phyloP scores from a whole-genome alignment of 2,113 vertebrate genomes.

The Scopus umbretta region DNA sequence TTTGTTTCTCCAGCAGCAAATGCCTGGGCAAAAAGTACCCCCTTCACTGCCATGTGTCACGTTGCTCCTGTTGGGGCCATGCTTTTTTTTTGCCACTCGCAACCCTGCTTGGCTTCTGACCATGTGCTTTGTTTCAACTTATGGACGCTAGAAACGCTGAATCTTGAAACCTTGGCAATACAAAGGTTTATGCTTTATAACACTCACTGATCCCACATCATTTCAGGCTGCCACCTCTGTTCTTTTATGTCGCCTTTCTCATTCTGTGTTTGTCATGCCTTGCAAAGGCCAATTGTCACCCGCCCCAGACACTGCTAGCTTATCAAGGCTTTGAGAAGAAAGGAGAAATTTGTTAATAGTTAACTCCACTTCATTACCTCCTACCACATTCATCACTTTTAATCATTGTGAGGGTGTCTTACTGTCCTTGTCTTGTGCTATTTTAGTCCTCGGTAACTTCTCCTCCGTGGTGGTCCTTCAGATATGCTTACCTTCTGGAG shows the following conservation, averaged over 20 bases:
- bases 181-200: background rate
- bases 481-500: background rate
- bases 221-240: background rate
- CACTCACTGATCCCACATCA: background rate
- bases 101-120: background rate
- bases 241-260: background rate
- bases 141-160: background rate
- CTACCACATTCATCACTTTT: background rate
- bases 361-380: background rate
- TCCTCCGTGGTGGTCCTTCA: background rate
- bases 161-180: background rate
- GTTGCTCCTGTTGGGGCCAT: background rate
- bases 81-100: background rate
- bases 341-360: background rate
- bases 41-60: fast-evolving
- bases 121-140: background rate
- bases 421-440: background rate
- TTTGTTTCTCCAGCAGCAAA: background rate
- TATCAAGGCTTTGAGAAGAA: background rate
- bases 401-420: background rate
- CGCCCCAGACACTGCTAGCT: background rate
- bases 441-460: background rate
- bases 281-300: background rate
- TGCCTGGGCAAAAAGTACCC: background rate
- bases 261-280: background rate